Conservation (phyloP, 2,888 invertebrate genomes). For the Isoperla grammatica region DNA sequence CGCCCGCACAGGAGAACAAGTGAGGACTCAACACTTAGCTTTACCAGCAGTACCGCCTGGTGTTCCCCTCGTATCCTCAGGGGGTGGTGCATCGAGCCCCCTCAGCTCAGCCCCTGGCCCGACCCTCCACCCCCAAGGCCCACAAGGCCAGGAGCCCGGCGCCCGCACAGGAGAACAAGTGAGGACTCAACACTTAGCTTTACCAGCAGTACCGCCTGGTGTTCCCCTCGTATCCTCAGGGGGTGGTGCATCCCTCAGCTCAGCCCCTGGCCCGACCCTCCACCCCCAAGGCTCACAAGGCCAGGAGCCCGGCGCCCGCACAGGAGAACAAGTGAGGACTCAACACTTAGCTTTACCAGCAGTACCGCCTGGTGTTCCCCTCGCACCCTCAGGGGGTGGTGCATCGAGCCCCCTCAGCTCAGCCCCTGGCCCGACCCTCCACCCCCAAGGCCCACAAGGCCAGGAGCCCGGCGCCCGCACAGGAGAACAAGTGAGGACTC, state of each 20-base stretch:
- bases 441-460: constrained; percentile 17
- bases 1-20: background rate
- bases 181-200: no score
- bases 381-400: constrained; percentile 26
- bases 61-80: constrained; percentile 27
- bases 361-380: constrained; percentile 29
- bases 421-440: constrained; percentile 21
- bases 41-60: constrained; percentile 25
- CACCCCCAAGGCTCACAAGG: constrained; percentile 17
- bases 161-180: background rate
- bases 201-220: constrained; percentile 28
- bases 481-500: background rate
- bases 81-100: constrained; percentile 24
- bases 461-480: background rate
- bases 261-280: constrained; percentile 21
- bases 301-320: background rate
- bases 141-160: background rate
- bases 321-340: background rate
- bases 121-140: constrained; percentile 23
- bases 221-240: constrained; percentile 28
- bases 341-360: constrained; percentile 26
- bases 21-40: background rate
- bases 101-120: constrained; percentile 6
- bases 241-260: constrained; percentile 21
- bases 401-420: constrained; percentile 16